Evolutionary conservation across 2,797 vertebrate species (phyloP).

Genomic region (Odontamblyopus rebecca): DNA sequence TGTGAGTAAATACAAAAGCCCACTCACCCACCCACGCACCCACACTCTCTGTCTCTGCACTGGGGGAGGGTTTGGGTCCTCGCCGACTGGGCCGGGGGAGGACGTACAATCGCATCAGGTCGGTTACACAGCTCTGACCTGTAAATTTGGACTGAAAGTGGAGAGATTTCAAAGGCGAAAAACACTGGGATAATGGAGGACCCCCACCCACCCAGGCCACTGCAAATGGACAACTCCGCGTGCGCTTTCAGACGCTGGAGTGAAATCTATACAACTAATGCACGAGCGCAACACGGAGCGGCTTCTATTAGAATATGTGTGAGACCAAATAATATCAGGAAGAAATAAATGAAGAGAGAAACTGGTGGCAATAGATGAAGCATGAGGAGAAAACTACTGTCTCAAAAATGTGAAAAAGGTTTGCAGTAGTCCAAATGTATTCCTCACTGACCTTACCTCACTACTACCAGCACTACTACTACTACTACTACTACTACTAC

Average conservation of each 20-base stretch:
- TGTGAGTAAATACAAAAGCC: neutral
- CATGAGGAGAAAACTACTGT: too few species aligned
- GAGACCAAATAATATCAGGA: too few species aligned
- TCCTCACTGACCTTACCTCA: too few species aligned
- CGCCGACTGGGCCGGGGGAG: conserved; percentile 34
- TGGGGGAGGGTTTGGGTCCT: conserved; percentile 10
- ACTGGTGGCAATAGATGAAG: too few species aligned
- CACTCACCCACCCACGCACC: neutral
- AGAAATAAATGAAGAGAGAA: too few species aligned
- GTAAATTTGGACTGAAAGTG: conserved; percentile 24
- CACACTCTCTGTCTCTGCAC: neutral
- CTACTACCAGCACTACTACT: too few species aligned
- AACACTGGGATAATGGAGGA: conserved; percentile 5
- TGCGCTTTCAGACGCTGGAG: conserved; percentile 13
- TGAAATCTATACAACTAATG: neutral
- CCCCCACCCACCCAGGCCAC: conserved; percentile 16
- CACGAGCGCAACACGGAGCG: neutral
- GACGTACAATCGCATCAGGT: conserved; percentile 26
- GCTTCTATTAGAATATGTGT: neutral
- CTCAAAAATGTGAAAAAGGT: too few species aligned
- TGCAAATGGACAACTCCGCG: neutral
- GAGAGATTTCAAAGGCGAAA: conserved; percentile 12
- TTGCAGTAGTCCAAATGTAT: too few species aligned
- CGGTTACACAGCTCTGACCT: conserved; percentile 25
- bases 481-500: too few species aligned